phyloP scores from a whole-genome alignment of 2,888 invertebrate species.

The Zygogramma bicolorata region DNA sequence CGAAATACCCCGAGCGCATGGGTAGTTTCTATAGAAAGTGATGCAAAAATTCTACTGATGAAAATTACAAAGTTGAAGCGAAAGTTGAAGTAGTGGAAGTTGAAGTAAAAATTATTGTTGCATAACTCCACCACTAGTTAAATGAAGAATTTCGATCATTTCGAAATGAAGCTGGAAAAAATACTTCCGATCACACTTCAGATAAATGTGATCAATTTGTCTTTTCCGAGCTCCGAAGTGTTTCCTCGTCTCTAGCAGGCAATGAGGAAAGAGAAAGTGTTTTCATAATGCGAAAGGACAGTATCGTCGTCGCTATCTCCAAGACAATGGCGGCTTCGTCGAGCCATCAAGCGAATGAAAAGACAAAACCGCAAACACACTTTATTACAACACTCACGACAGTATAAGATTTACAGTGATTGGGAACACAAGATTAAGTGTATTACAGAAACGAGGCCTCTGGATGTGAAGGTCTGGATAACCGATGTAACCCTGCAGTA shows the following conservation, averaged over 20 bases:
- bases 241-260: background rate
- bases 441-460: background rate
- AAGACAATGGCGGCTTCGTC: background rate
- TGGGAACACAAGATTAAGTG: background rate
- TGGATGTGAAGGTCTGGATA: background rate
- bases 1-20: too few species aligned
- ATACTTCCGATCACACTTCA: too few species aligned
- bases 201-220: background rate
- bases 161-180: too few species aligned
- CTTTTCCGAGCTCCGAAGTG: background rate
- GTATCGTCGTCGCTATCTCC: background rate
- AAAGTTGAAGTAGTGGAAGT: too few species aligned
- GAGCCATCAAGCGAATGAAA: background rate
- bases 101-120: too few species aligned
- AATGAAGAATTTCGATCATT: too few species aligned
- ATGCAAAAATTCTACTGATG: too few species aligned
- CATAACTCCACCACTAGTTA: too few species aligned
- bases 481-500: background rate
- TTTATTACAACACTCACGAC: slow-evolving; percentile 6
- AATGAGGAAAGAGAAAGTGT: background rate
- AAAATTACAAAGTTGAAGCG: too few species aligned
- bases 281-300: background rate
- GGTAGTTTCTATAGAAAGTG: too few species aligned
- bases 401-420: slow-evolving; percentile 2
- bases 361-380: background rate